Conservation (phyloP, 2,113 vertebrate genomes). For the Phylloscopus trochiloides region DNA sequence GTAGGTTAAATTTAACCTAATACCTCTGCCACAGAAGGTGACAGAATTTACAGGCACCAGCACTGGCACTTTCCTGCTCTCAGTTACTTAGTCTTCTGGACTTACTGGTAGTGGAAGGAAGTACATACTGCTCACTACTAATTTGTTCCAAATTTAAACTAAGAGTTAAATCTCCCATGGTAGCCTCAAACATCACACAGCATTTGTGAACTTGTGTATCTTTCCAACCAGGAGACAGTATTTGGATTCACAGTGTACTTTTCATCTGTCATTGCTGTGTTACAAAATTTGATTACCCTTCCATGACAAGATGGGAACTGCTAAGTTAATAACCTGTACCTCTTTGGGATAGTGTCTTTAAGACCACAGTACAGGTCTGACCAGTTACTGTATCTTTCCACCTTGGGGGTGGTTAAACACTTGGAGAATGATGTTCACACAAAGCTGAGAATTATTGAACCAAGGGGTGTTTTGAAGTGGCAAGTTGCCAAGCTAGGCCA, state of each 20-base stretch:
- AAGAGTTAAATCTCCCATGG: neutral
- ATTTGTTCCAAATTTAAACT: neutral
- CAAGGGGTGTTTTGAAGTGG: neutral
- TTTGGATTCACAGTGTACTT: neutral
- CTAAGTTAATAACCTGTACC: neutral
- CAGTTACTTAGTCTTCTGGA: neutral
- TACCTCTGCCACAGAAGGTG: neutral
- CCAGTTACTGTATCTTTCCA: neutral
- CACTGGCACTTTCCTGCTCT: neutral
- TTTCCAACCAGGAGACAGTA: neutral
- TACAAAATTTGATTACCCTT: neutral
- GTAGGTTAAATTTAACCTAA: neutral
- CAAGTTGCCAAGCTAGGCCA: neutral
- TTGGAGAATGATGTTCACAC: neutral
- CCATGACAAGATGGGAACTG: neutral
- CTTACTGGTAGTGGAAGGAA: neutral
- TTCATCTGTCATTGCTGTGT: neutral
- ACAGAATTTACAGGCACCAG: neutral
- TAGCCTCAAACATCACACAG: neutral
- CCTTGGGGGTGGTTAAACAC: neutral
- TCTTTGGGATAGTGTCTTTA: neutral
- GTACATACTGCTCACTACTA: neutral
- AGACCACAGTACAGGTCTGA: neutral
- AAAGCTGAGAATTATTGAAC: neutral
- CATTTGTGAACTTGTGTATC: neutral